These are phyloP conservation scores for Charina bottae DNA, from an alignment of 2,113 vertebrate species.

Conservation along the genomic window DNA sequence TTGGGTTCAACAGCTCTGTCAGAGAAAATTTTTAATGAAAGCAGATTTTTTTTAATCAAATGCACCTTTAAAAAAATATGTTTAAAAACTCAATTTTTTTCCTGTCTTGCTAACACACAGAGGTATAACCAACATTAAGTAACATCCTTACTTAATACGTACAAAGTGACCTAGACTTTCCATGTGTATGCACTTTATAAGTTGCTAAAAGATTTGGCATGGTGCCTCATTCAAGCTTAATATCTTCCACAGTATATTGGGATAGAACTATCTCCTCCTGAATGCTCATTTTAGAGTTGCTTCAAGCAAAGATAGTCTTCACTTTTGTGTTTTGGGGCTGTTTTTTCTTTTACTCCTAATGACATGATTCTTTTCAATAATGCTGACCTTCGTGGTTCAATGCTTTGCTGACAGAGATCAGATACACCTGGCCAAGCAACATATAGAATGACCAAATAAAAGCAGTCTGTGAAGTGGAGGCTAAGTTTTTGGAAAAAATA, in stretches of 20 bases:
- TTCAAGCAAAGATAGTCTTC: not conserved
- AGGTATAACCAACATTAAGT: not conserved
- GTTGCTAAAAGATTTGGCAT: not conserved
- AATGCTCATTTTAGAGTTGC: not conserved
- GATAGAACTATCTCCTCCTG: not conserved
- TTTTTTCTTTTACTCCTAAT: not conserved
- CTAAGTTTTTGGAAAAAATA: not conserved
- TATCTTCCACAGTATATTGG: not conserved
- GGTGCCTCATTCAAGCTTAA: not conserved
- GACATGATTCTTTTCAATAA: not conserved
- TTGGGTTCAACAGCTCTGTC: not conserved
- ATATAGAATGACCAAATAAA: constrained; percentile 35
- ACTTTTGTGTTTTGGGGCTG: not conserved
- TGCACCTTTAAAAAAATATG: not conserved
- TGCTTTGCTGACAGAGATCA: not conserved
- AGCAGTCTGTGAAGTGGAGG: constrained; percentile 26
- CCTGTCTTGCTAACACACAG: not conserved
- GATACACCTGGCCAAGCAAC: constrained; percentile 30
- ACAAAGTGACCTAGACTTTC: not conserved
- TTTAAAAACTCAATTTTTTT: not conserved
- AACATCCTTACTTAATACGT: not conserved
- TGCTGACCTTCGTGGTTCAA: not conserved
- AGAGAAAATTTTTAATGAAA: not conserved
- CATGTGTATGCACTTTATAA: not conserved
- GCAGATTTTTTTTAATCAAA: not conserved